These are phyloP conservation scores for Aphidoletes aphidimyza DNA, from an alignment of 2,888 invertebrate genomes.

Conservation along the genomic window DNA sequence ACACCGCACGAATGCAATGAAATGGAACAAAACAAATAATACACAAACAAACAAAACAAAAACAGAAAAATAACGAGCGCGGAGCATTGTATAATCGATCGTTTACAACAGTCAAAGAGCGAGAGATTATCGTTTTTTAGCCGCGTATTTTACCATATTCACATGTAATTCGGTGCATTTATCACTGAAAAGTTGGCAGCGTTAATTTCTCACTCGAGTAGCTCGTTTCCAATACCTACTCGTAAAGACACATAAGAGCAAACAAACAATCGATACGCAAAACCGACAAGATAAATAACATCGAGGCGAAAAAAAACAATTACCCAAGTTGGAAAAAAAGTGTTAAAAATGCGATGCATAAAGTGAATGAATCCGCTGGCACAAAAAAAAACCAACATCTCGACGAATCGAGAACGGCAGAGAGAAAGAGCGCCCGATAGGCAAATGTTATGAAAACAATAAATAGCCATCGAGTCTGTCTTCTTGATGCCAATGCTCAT, in stretches of 20 bases:
- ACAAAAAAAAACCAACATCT: neutral
- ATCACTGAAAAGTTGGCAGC: conserved; percentile 34
- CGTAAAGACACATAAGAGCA: neutral
- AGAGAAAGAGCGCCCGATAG: neutral
- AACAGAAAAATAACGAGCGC: neutral
- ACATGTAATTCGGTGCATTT: conserved; percentile 46
- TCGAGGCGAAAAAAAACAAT: conserved; percentile 27
- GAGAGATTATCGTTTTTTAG: neutral
- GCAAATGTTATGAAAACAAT: conserved; percentile 12
- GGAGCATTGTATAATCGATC: conserved; percentile 37
- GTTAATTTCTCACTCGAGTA: conserved; percentile 43
- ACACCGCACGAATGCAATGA: neutral
- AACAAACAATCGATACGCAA: conserved; percentile 43
- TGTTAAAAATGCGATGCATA: too few relatives aligned
- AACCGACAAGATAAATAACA: conserved; percentile 35
- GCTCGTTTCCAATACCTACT: too few relatives aligned
- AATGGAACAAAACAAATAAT: neutral
- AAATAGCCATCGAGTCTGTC: too few relatives aligned
- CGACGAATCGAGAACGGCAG: neutral
- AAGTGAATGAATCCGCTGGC: too few relatives aligned
- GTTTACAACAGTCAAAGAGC: too few relatives aligned
- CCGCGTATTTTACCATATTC: neutral
- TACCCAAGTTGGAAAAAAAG: neutral
- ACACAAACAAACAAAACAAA: neutral
- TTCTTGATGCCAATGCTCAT: too few relatives aligned